Evolutionary conservation across 1,140 invertebrate species (phyloP), one percentile per base, ranked within the genome.

Genomic region (Eriocheir sinensis): DNA sequence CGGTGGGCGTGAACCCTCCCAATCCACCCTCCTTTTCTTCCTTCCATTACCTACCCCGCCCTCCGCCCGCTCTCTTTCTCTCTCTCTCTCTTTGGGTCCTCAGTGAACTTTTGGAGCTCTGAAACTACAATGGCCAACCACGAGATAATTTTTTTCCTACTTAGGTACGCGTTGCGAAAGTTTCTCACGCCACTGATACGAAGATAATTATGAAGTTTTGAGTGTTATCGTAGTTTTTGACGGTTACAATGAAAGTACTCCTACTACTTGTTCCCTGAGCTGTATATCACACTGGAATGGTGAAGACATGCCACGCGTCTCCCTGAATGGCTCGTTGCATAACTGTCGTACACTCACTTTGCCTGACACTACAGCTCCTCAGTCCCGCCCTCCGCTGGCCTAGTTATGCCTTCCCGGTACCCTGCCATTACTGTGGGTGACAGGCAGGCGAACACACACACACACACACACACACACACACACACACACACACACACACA

Each of bases 401-500:
- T 83, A 92, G 27, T 44, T 83, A 27, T 72, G 30, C 27, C 40
- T 32, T 9, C 34, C 38, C 53, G 34, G 60, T 91, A 80, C 17
- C 90, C 90, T 79, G 72, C 30, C 40, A 36, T 41, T 79, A 34
- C 8, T 79, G 32, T 34, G 34, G 21, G n/a, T 27, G 60, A 72
- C n/a, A 89, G 30, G 60, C 27, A 72, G 60, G 27, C 38, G 30
- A n/a, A n/a, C 48, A 90, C 40, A 53, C 27, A 60, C 21, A 53
- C 89, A 17, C 85, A 88, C 34, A 86, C 83, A 86, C 83, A 38
- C 34, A 86, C 34, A 81, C 34, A 81, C 80, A 81, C 80, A 86
- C 83, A 86, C 83, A 86, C 83, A 86, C 85, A 88, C 38, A 88
- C 85, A 88, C 85, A 88, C 85, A 88, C 34, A 88, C 85, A 88